phyloP scores from a whole-genome alignment of 2,113 vertebrate species.

The Laterallus jamaicensis region DNA sequence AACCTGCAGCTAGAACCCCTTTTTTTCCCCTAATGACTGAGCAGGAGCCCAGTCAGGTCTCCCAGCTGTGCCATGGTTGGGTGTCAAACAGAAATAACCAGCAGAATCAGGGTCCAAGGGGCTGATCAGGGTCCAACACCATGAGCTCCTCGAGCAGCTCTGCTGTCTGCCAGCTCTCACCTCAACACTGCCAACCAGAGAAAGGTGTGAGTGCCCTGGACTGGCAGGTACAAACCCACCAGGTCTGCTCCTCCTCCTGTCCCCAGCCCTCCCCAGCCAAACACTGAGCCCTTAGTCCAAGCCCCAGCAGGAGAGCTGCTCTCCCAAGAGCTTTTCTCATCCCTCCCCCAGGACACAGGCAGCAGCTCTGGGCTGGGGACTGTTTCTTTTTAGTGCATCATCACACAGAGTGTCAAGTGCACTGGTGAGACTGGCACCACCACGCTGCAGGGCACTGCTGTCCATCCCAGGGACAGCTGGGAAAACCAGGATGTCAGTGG shows the following conservation, averaged over 20 bases:
- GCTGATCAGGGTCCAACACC: background rate
- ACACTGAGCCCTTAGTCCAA: accelerated
- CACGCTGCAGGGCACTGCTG: background rate
- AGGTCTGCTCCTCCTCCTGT: background rate
- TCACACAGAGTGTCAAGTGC: background rate
- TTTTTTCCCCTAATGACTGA: too few species aligned
- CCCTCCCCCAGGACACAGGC: background rate
- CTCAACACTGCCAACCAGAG: background rate
- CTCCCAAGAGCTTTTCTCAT: background rate
- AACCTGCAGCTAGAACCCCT: background rate
- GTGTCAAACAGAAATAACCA: background rate
- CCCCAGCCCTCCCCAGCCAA: background rate
- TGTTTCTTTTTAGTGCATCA: background rate
- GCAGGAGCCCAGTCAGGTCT: background rate
- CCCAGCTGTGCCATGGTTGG: accelerated
- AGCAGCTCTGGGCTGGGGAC: background rate
- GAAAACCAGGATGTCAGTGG: accelerated
- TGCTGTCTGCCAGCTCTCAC: background rate
- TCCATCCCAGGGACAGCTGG: background rate
- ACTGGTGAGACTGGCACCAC: too few species aligned
- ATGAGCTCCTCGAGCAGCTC: accelerated
- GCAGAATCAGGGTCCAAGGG: background rate
- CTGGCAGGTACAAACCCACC: accelerated
- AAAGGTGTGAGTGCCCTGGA: background rate
- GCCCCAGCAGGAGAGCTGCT: background rate